Evolutionary conservation across 2,797 vertebrate species (phyloP), one percentile per base, ranked within the genome.

Genomic region (Caiman crocodilus): DNA sequence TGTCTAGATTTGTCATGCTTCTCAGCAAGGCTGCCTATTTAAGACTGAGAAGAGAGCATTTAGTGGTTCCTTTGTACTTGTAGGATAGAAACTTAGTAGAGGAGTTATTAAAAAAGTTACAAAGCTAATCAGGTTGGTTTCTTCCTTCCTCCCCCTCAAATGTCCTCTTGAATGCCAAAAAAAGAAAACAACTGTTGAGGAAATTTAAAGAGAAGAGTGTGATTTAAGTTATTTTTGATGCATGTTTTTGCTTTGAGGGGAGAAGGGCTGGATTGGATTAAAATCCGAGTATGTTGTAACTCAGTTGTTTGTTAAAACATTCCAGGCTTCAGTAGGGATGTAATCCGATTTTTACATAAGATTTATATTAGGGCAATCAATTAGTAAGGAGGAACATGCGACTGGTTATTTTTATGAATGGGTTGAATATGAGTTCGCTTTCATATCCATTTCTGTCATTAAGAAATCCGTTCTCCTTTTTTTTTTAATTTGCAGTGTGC

Each of bases 91-190:
- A 23, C 60, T 71, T 73, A 14, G 42, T 71, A 13, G 15, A 71
- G 42, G 42, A 14, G 69, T 73, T 64, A 60, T 73, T 90, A 76
- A 1, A 32, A 88, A 92, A 91, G 79, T 28, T 94, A 88, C 94
- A 92, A 84, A 64, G 75, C 94, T 93, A 86, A 95, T 96, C 90
- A 96, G 59, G 59, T 12, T 60, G 18, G 7, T 14, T n/a, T 88
- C 95, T 95, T 3, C 14, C 21, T 79, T 74, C 21, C 87, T 85
- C 78, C 61, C 63, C 82, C 83, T 76, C 80, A 94, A 90, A 91
- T 21, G 56, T 75, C 8, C 21, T 82, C 94, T 93, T 87, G 60
- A 89, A 74, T 92, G 87, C 32, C 42, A 50, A 50, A 50, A 50
- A 50, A 50, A 50, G 42, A 91, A 92, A 94, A 16, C 88, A 87